Conservation (phyloP, 2,888 invertebrate genomes). For the Monoplex corrugatus region DNA sequence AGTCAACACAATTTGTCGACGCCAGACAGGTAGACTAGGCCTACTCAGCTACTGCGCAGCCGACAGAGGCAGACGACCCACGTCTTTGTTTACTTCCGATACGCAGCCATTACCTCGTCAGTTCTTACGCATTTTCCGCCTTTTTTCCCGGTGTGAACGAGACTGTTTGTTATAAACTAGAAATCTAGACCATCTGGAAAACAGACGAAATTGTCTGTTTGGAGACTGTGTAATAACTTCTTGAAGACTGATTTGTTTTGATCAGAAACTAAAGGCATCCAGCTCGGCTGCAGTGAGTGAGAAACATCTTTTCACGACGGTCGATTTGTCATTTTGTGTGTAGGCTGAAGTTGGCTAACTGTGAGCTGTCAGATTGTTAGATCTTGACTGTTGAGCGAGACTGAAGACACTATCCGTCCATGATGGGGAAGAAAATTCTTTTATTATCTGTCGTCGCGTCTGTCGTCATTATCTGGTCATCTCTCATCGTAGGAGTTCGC, state of each 20-base stretch:
- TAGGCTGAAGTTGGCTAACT: too few species aligned
- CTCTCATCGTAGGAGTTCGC: slow-evolving; percentile 38
- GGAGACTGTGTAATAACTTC: too few species aligned
- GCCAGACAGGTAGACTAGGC: neutral
- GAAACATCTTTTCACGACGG: too few species aligned
- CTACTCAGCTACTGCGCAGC: slow-evolving; percentile 5
- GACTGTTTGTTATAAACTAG: neutral
- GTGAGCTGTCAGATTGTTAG: too few species aligned
- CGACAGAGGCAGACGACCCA: neutral
- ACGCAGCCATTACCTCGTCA: slow-evolving; percentile 39
- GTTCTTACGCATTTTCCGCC: slow-evolving; percentile 44
- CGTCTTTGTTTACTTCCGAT: slow-evolving; percentile 48
- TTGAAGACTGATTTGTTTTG: too few species aligned
- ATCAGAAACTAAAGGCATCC: too few species aligned
- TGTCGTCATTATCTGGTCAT: slow-evolving; percentile 30
- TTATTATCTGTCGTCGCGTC: slow-evolving; percentile 26
- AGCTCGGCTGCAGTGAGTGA: too few species aligned
- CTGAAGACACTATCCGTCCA: neutral
- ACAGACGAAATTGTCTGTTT: too few species aligned
- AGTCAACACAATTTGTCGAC: neutral
- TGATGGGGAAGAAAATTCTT: slow-evolving; percentile 42
- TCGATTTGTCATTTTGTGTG: too few species aligned
- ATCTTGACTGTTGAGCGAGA: neutral
- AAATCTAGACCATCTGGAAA: too few species aligned
- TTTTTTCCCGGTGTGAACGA: neutral